Percentiles rank a stretch among this genome's conserved stretches.
Evolutionary conservation across 2,113 vertebrate species (phyloP).

Genomic region (Clarias gariepinus): DNA sequence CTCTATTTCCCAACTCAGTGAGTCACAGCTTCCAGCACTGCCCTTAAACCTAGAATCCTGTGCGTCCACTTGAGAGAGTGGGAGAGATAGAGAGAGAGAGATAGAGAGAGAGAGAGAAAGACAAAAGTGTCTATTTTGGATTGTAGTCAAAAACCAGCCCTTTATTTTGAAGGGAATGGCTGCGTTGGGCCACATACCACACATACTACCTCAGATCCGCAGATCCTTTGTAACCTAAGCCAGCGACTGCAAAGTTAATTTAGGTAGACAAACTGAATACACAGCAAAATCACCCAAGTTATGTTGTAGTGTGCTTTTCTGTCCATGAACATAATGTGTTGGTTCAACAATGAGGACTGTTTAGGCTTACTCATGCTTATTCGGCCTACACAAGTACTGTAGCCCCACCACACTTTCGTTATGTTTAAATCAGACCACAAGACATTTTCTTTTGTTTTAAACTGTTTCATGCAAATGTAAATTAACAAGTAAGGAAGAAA

Average conservation of each 20-base stretch:
- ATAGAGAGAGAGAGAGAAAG: not conserved
- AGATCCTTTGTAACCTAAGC: not conserved
- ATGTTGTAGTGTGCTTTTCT: not conserved
- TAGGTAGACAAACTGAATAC: not conserved
- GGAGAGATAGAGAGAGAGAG: not conserved
- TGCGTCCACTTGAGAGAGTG: not conserved
- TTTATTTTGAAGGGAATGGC: constrained; percentile 14
- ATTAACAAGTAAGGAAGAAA: not conserved
- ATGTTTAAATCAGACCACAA: not conserved
- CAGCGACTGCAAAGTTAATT: not conserved
- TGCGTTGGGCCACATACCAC: not conserved
- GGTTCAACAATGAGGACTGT: not conserved
- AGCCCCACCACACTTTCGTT: not conserved
- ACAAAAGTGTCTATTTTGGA: not conserved
- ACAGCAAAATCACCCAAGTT: not conserved
- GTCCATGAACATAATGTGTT: not conserved
- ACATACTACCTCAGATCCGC: not conserved
- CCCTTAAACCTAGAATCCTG: not conserved
- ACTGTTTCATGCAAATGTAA: not conserved
- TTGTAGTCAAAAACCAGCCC: not conserved
- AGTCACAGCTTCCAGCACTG: constrained; percentile 42
- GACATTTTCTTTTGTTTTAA: not conserved
- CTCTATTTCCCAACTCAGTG: constrained; percentile 33
- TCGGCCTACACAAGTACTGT: not conserved
- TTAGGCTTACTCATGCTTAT: not conserved